Base-by-base conservation (phyloP, 2,113 vertebrate genomes). In the Leptodactylus fuscus region DNA sequence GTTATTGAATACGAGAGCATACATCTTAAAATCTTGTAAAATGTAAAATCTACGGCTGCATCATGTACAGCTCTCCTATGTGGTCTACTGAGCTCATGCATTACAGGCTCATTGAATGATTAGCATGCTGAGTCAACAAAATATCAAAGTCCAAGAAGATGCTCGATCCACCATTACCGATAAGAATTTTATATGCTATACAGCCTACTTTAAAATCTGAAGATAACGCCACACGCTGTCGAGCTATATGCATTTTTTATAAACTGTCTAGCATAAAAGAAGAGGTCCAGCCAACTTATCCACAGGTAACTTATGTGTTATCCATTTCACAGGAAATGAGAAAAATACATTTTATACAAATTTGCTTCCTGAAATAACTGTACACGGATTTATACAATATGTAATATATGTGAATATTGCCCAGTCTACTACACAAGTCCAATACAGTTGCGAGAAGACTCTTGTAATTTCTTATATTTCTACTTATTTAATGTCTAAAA, bases 21-120 rank as follows among this genome's bases (percentile, higher is more conserved):
- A 27, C 65, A 53, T 82, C 80, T 70, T 70, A 69, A 82, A 75
- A 44, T 22, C 70, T 60, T 60, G 36, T 46, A 53, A 73, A 73
- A 58, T 60, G 12, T 44, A 12, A 83, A 71, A 44, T 73, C 34
- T 83, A 36, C 70, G 29, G 29, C 49, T 22, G 20, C 7, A 46
- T 24, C 70, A 83, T 83, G 70, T 75, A 83, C 36, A 74, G 22
- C 36, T 32, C 67, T n/a, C 1, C 7, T 83, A 83, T 71, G 70
- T 60, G 70, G 51, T 74, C 81, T 48, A 74, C 49, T 44, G 38
- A 75, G 70, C 70, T 62, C 24, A 62, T 83, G 53, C 70, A 83
- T 83, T 60, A 60, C 49, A 55, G 38, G 38, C 51, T 75, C 49
- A 75, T 75, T 83, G 70, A 83, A 75, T 75, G 62, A 75, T 46